phyloP scores from a whole-genome alignment of 2,113 vertebrate species.

The Rafetus swinhoei region DNA sequence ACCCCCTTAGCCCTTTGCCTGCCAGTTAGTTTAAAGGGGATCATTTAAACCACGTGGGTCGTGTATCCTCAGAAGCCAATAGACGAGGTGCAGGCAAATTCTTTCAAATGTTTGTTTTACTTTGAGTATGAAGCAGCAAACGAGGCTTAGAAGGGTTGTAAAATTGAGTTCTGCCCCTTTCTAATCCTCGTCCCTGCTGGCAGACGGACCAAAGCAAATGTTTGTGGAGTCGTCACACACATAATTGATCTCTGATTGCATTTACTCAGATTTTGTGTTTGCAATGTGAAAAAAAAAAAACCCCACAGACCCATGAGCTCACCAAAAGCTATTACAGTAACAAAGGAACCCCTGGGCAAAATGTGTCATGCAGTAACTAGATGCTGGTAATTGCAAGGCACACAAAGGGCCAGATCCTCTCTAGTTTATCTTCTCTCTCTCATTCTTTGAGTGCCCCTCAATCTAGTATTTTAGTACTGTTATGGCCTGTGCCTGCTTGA shows the following conservation, averaged over 20 bases:
- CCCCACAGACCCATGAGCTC: not conserved
- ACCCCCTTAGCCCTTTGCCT: not conserved
- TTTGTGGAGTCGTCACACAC: slow-evolving; percentile 32
- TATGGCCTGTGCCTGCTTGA: no score
- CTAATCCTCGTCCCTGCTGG: not conserved
- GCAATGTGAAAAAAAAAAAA: not conserved
- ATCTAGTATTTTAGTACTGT: no score
- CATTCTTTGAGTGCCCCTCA: no score
- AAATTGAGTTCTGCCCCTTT: not conserved
- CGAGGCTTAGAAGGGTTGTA: not conserved
- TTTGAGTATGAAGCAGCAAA: not conserved
- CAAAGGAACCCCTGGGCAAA: not conserved
- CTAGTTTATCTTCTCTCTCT: no score
- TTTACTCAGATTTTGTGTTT: not conserved
- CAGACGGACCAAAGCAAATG: slow-evolving; percentile 10
- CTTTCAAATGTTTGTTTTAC: not conserved
- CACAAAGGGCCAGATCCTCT: rapidly evolving
- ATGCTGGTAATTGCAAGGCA: rapidly evolving
- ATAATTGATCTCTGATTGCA: not conserved
- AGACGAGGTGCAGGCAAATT: not conserved
- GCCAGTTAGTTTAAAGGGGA: not conserved
- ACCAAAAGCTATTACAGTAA: not conserved
- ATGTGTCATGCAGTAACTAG: not conserved
- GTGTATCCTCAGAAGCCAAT: no score
- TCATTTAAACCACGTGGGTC: not conserved